Conservation (phyloP, 2,888 invertebrate species). For the Cheilosia pagana region DNA sequence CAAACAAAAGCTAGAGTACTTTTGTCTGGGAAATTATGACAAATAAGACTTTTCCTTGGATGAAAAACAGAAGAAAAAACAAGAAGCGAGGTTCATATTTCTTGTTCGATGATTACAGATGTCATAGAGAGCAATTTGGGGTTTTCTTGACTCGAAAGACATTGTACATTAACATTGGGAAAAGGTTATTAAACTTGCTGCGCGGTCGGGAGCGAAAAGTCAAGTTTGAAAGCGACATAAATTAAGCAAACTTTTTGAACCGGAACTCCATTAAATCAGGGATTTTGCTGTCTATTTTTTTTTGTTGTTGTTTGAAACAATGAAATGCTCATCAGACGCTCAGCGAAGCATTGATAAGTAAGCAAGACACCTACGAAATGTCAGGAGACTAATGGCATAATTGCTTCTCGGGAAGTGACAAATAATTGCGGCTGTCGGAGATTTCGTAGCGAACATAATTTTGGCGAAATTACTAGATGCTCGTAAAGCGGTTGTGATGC, state of each 20-base stretch:
- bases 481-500: slow-evolving; percentile 49
- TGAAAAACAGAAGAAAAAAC: background rate
- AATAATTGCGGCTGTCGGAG: slow-evolving; percentile 62
- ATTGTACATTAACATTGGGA: slow-evolving; percentile 16
- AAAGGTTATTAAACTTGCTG: slow-evolving; percentile 57
- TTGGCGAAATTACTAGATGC: slow-evolving; percentile 52
- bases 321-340: slow-evolving; percentile 67
- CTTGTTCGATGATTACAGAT: slow-evolving; percentile 57
- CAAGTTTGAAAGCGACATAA: slow-evolving; percentile 66
- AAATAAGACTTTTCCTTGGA: slow-evolving; percentile 38
- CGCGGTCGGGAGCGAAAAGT: slow-evolving; percentile 37
- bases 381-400: slow-evolving; percentile 59
- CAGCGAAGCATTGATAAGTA: slow-evolving; percentile 64
- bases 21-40: slow-evolving; percentile 59
- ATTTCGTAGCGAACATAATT: slow-evolving; percentile 25
- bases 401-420: slow-evolving; percentile 67
- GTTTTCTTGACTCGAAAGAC: slow-evolving; percentile 28
- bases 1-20: slow-evolving; percentile 29
- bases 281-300: slow-evolving; percentile 16
- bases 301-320: slow-evolving; percentile 57
- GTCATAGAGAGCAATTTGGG: slow-evolving; percentile 47
- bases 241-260: slow-evolving; percentile 70
- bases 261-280: slow-evolving; percentile 69
- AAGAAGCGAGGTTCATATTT: slow-evolving; percentile 48
- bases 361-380: slow-evolving; percentile 59